Evolutionary conservation across 2,888 invertebrate genomes (phyloP).

Genomic region (Macaria notata): DNA sequence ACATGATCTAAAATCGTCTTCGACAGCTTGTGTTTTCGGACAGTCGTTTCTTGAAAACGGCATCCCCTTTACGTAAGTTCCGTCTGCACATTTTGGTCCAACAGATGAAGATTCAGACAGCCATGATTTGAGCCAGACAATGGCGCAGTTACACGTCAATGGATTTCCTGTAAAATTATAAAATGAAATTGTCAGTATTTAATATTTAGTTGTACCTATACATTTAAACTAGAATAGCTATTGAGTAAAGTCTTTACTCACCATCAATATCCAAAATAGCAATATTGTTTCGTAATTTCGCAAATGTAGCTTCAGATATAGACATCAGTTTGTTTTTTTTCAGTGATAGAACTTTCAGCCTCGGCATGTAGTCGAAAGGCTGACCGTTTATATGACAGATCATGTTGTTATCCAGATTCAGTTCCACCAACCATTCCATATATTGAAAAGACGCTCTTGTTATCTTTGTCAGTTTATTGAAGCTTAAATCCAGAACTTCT

Average conservation of each 20-base stretch:
- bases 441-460: slow-evolving; percentile 86
- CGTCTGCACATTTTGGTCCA: slow-evolving; percentile 91
- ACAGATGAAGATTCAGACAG: slow-evolving; percentile 87
- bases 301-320: slow-evolving; percentile 88
- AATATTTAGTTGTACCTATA: too few relatives aligned
- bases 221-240: too few relatives aligned
- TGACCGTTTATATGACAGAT: slow-evolving; percentile 91
- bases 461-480: slow-evolving; percentile 88
- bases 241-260: slow-evolving; percentile 54
- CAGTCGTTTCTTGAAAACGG: slow-evolving; percentile 88
- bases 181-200: too few relatives aligned
- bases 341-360: slow-evolving; percentile 90
- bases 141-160: slow-evolving; percentile 89
- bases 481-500: slow-evolving; percentile 92
- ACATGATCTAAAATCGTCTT: slow-evolving; percentile 83
- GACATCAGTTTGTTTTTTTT: slow-evolving; percentile 89
- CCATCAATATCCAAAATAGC: slow-evolving; percentile 93
- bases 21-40: slow-evolving; percentile 61
- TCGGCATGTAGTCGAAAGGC: slow-evolving; percentile 92
- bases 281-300: slow-evolving; percentile 89
- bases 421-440: slow-evolving; percentile 93
- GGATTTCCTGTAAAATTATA: slow-evolving; percentile 87
- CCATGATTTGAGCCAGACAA: slow-evolving; percentile 93
- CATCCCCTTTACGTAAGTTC: slow-evolving; percentile 87
- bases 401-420: slow-evolving; percentile 92